Percentiles rank a stretch among this genome's conserved stretches.
phyloP scores from a whole-genome alignment of 2,888 invertebrate species.

The Exephanes ischioxanthus region DNA sequence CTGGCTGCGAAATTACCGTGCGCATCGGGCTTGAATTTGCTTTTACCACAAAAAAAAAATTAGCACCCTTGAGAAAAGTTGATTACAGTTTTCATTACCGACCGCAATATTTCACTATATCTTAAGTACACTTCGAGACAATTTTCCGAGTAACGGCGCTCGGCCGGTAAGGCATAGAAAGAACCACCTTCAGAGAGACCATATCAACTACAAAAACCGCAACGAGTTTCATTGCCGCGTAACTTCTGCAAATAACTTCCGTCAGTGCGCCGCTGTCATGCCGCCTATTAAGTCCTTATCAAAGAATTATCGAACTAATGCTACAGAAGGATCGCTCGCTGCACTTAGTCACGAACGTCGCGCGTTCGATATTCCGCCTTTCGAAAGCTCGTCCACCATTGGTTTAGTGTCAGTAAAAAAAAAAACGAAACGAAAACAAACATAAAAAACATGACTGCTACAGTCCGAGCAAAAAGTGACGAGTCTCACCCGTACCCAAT shows the following conservation, averaged over 20 bases:
- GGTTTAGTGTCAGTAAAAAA: neutral
- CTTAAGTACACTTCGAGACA: too few species aligned
- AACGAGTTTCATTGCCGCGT: neutral
- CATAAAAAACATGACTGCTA: constrained; percentile 4
- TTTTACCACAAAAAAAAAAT: too few species aligned
- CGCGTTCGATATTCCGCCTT: constrained; percentile 3
- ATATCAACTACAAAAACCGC: neutral
- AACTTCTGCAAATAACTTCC: neutral
- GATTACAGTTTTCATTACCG: too few species aligned
- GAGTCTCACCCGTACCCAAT: constrained; percentile 88
- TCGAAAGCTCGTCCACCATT: constrained; percentile 12
- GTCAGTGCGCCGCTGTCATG: neutral
- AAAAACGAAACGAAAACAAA: neutral
- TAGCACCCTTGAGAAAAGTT: too few species aligned
- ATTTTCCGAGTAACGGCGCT: too few species aligned
- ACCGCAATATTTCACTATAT: too few species aligned
- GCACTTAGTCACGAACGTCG: neutral
- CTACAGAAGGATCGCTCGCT: neutral
- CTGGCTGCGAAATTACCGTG: too few species aligned
- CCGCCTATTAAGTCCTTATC: constrained; percentile 9
- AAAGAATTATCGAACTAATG: constrained; percentile 7
- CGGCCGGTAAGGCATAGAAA: neutral
- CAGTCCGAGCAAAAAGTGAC: constrained; percentile 22
- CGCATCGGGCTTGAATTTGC: too few species aligned
- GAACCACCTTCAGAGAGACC: neutral